phyloP scores from a whole-genome alignment of 1,140 invertebrate genomes.

The Aethina tumida region DNA sequence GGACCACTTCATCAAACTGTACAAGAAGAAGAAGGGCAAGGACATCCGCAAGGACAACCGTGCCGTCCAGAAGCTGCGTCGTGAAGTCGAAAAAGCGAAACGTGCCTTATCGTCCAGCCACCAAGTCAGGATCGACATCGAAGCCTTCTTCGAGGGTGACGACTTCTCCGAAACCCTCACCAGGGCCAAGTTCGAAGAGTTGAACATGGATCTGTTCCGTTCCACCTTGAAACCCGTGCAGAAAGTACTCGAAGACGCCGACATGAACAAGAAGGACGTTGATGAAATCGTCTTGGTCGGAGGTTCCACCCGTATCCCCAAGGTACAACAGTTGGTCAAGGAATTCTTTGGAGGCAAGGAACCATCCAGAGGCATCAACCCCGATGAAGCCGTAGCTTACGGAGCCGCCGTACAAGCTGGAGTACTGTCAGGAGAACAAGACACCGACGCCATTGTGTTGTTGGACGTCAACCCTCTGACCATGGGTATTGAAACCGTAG shows the following conservation, averaged over 20 bases:
- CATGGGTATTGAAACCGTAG: conserved; percentile 98
- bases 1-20: conserved; percentile 97
- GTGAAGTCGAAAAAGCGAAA: conserved; percentile 98
- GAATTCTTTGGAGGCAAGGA: conserved; percentile 98
- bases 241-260: conserved; percentile 90
- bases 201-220: conserved; percentile 98
- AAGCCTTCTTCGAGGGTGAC: conserved; percentile 97
- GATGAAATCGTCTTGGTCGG: conserved; percentile 99
- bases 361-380: conserved; percentile 95
- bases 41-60: conserved; percentile 92
- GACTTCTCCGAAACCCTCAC: conserved; percentile 99
- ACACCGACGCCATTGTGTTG: conserved; percentile 92
- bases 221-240: conserved; percentile 98
- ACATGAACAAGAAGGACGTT: conserved; percentile 97
- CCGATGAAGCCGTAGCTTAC: conserved; percentile 96
- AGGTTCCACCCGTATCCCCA: conserved; percentile 98
- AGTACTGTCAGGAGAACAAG: conserved; percentile 80
- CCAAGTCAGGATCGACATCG: conserved; percentile 97
- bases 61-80: conserved; percentile 91
- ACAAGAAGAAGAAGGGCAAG: conserved; percentile 99
- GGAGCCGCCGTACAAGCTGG: conserved; percentile 98
- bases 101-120: conserved; percentile 89
- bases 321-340: conserved; percentile 97
- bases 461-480: conserved; percentile 97
- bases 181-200: conserved; percentile 97